These are phyloP conservation scores for Suncus etruscus DNA, from an alignment of 2,113 vertebrate species.

Conservation along the genomic window DNA sequence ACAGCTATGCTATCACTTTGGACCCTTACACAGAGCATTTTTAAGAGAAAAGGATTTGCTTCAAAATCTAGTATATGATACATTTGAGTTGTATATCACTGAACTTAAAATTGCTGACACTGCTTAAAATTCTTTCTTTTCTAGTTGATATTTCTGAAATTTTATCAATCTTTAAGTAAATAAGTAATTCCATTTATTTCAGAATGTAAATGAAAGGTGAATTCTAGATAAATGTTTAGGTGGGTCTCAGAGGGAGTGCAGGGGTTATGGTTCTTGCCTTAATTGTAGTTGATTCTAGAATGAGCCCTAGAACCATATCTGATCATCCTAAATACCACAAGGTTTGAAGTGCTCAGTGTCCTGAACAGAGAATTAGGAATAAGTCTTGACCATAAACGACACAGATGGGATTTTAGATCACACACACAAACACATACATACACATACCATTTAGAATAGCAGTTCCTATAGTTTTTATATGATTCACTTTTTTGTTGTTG, in stretches of 20 bases:
- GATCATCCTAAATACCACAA: too few species aligned
- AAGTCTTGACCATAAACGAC: too few species aligned
- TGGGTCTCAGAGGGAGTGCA: too few species aligned
- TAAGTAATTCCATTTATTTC: background rate
- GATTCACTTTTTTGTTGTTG: background rate
- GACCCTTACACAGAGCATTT: background rate
- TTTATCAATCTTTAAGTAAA: slow-evolving; percentile 14
- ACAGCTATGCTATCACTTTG: too few species aligned
- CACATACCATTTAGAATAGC: background rate
- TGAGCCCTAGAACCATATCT: too few species aligned
- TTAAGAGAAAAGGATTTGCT: slow-evolving; percentile 63
- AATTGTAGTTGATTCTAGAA: too few species aligned
- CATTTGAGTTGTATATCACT: slow-evolving; percentile 34
- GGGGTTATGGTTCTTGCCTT: too few species aligned
- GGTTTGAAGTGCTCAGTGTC: too few species aligned
- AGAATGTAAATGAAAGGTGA: slow-evolving; percentile 30
- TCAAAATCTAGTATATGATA: slow-evolving; percentile 31
- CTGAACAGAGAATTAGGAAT: too few species aligned
- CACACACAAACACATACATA: too few species aligned
- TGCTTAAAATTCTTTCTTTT: slow-evolving; percentile 56
- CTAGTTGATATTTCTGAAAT: background rate
- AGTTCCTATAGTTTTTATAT: slow-evolving; percentile 21
- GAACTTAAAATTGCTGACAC: slow-evolving; percentile 21
- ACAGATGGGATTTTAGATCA: too few species aligned
- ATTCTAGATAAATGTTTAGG: background rate